These are phyloP conservation scores for Uromys caudimaculatus DNA, from an alignment of 2,797 vertebrate species.

Conservation along the genomic window DNA sequence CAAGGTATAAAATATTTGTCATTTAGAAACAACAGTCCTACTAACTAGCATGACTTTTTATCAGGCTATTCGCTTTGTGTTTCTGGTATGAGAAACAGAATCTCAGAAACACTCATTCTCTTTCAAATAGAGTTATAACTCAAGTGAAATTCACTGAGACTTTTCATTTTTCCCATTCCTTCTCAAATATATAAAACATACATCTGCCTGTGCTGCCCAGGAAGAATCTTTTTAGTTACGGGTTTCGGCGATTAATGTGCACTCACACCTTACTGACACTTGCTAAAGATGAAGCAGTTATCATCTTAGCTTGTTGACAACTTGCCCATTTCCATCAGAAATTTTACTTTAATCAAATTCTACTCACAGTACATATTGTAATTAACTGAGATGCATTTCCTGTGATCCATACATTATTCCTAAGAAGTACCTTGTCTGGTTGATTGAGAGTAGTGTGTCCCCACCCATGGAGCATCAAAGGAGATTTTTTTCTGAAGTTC, in stretches of 20 bases:
- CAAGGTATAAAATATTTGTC: neutral
- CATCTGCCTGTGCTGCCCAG: neutral
- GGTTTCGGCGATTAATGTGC: slow-evolving; percentile 29
- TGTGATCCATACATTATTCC: neutral
- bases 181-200: slow-evolving; percentile 34
- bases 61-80: neutral
- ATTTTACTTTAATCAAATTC: slow-evolving; percentile 27
- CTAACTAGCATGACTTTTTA: neutral
- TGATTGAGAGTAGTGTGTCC: neutral
- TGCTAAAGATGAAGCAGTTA: slow-evolving; percentile 68
- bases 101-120: neutral
- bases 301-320: neutral
- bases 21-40: slow-evolving; percentile 24
- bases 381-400: slow-evolving; percentile 22
- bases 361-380: neutral
- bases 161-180: neutral
- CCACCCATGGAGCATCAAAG: neutral
- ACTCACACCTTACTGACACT: slow-evolving; percentile 68
- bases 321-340: slow-evolving; percentile 13
- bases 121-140: neutral
- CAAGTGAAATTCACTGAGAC: slow-evolving; percentile 26
- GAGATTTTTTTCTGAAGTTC: neutral
- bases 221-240: neutral
- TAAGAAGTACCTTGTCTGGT: neutral
- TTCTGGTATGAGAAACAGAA: neutral